phyloP scores from a whole-genome alignment of 2,797 vertebrate genomes.

The Sylvia borin region DNA sequence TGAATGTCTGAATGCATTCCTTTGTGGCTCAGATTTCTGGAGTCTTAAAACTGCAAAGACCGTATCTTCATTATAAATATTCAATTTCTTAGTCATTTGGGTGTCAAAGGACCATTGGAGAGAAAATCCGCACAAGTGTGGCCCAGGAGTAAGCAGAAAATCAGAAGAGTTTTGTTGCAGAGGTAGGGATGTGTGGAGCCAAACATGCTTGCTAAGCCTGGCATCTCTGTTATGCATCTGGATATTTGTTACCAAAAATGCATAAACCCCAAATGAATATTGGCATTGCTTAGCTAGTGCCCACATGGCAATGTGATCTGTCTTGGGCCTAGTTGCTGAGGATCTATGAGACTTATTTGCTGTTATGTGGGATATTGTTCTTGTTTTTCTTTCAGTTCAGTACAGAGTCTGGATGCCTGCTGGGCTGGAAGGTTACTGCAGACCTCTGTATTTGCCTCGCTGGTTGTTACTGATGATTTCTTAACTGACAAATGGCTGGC shows the following conservation, averaged over 20 bases:
- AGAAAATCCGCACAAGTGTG: neutral
- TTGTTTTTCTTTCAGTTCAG: neutral
- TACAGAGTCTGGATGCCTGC: neutral
- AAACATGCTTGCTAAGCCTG: neutral
- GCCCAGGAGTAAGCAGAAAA: neutral
- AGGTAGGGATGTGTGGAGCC: neutral
- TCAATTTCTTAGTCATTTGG: neutral
- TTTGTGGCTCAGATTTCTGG: constrained; percentile 41
- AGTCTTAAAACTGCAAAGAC: constrained; percentile 23
- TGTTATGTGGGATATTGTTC: neutral
- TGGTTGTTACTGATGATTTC: neutral
- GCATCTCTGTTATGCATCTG: neutral
- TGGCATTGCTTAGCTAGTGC: neutral
- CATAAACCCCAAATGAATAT: neutral
- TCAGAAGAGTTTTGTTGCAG: neutral
- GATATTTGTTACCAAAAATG: neutral
- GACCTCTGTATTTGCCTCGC: neutral
- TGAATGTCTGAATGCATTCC: constrained; percentile 51
- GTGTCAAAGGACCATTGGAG: neutral
- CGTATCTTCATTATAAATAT: neutral
- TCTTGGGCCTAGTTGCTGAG: neutral
- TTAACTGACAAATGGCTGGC: neutral
- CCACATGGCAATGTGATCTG: neutral
- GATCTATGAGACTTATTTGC: neutral
- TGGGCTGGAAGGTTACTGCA: neutral